Conservation (phyloP, 2,888 invertebrate species). For the Perizoma flavofasciatum region DNA sequence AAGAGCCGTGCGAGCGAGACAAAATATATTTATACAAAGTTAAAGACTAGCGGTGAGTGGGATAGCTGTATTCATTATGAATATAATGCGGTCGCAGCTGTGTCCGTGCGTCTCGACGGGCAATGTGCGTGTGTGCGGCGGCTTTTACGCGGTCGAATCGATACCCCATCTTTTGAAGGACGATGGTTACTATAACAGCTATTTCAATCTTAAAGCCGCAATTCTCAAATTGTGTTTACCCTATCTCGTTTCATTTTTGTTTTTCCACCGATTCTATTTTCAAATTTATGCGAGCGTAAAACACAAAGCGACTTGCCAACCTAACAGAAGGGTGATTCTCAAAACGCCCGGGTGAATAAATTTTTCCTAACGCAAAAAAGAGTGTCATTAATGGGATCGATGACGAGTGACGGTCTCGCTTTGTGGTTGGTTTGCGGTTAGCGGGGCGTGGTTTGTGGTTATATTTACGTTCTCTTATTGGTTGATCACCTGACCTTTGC, state of each 20-base stretch:
- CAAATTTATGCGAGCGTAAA: constrained; percentile 11
- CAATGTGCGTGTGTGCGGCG: constrained; percentile 65
- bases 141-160: constrained; percentile 76
- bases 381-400: constrained; percentile 69
- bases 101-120: constrained; percentile 76
- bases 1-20: constrained; percentile 72
- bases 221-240: neutral
- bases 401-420: constrained; percentile 77
- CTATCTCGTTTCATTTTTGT: neutral
- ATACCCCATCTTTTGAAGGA: constrained; percentile 77
- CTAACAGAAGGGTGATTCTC: constrained; percentile 21
- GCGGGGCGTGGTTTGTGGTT: constrained; percentile 86
- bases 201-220: neutral
- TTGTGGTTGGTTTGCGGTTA: constrained; percentile 87
- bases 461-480: constrained; percentile 84
- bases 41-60: constrained; percentile 81
- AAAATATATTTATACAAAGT: constrained; percentile 83
- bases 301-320: constrained; percentile 1
- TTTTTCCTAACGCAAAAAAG: constrained; percentile 57
- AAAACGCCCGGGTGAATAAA: constrained; percentile 24
- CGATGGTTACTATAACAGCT: constrained; percentile 20
- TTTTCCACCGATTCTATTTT: constrained; percentile 19
- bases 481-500: constrained; percentile 83
- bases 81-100: constrained; percentile 80
- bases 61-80: constrained; percentile 84